phyloP scores from a whole-genome alignment of 2,797 vertebrate species.

The Bradypodion ventrale region DNA sequence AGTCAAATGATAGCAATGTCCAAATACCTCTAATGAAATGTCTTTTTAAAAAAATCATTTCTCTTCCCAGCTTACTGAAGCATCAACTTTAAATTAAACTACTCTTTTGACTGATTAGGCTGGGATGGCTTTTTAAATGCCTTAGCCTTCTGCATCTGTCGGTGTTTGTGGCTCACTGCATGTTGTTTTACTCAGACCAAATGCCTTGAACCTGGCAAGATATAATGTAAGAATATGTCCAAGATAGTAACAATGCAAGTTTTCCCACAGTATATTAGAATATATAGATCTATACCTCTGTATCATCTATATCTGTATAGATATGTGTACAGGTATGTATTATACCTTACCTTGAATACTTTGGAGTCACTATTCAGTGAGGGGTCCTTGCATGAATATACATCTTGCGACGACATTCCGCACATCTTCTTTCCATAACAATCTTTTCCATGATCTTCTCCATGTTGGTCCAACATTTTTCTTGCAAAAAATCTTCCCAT shows the following conservation, averaged over 20 bases:
- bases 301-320: too few relatives aligned
- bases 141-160: neutral
- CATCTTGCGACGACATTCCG: too few relatives aligned
- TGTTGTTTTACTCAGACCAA: constrained; percentile 14
- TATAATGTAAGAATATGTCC: neutral
- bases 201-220: neutral
- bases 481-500: too few relatives aligned
- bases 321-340: too few relatives aligned
- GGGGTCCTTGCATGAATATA: too few relatives aligned
- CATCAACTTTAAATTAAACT: constrained; percentile 47
- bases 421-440: too few relatives aligned
- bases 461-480: too few relatives aligned
- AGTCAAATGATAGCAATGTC: constrained; percentile 23
- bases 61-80: constrained; percentile 4
- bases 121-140: neutral
- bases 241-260: neutral
- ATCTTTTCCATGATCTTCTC: too few relatives aligned
- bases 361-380: too few relatives aligned
- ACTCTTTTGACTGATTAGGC: constrained; percentile 24
- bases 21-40: constrained; percentile 25
- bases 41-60: neutral
- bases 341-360: too few relatives aligned
- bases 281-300: too few relatives aligned
- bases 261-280: neutral
- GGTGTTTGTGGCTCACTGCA: constrained; percentile 7